A percentile compares a stretch with the other conserved stretches of the same genome.
Conservation (phyloP, 2,113 vertebrate genomes). For the Zeus faber region DNA sequence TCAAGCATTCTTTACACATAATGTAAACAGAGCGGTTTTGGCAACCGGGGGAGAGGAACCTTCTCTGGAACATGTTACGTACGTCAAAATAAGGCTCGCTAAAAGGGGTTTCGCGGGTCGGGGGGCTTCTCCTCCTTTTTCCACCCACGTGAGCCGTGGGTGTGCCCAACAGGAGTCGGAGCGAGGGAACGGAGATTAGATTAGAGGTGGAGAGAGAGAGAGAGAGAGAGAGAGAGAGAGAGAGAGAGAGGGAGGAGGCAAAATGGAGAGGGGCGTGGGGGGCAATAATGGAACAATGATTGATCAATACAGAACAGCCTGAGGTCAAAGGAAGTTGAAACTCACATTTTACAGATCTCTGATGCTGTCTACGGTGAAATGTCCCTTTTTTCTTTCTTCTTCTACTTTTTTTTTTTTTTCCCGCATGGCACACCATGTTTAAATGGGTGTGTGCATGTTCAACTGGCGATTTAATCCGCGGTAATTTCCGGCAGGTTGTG, state of each 20-base stretch:
- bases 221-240: neutral
- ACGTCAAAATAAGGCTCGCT: conserved; percentile 51
- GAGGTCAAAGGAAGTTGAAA: conserved; percentile 49
- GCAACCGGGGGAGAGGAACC: conserved; percentile 27
- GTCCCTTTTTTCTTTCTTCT: too few relatives aligned
- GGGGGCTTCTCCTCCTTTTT: conserved; percentile 9
- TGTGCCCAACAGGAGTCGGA: conserved; percentile 17
- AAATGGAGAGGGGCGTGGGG: conserved; percentile 1
- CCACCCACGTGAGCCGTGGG: conserved; percentile 12
- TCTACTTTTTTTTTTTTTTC: too few relatives aligned
- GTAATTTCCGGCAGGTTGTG: neutral
- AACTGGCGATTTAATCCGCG: neutral
- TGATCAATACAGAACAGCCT: conserved; percentile 41
- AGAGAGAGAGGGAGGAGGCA: neutral
- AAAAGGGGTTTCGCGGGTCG: conserved; percentile 42
- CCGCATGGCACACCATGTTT: neutral
- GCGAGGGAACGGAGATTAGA: conserved; percentile 39
- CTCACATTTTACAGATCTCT: too few relatives aligned
- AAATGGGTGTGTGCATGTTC: neutral
- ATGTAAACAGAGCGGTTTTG: conserved; percentile 58
- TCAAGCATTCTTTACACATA: conserved; percentile 53
- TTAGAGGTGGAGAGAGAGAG: conserved; percentile 14
- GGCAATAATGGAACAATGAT: conserved; percentile 35
- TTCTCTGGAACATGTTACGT: conserved; percentile 55
- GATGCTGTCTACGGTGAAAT: too few relatives aligned